These are phyloP conservation scores for Cabera pusaria DNA, from an alignment of 2,888 invertebrate species.

Conservation along the genomic window DNA sequence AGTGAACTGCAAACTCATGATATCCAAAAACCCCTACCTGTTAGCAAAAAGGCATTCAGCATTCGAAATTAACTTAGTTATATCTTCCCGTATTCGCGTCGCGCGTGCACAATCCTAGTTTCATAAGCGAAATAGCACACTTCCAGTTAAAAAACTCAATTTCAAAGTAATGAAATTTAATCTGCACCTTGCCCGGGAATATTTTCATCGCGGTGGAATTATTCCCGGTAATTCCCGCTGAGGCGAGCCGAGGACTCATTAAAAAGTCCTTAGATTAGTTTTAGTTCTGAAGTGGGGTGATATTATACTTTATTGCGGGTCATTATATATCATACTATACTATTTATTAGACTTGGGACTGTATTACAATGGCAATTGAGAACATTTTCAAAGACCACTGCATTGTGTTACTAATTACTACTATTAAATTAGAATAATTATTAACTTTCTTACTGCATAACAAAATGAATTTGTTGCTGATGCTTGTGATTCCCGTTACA, in stretches of 20 bases:
- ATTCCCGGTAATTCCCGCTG: constrained; percentile 13
- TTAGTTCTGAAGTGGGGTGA: background rate
- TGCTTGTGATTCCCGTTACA: no score
- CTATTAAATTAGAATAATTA: no score
- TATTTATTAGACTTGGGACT: no score
- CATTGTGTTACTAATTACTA: no score
- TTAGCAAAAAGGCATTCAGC: constrained; percentile 18
- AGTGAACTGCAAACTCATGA: no score
- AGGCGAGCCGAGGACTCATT: constrained; percentile 14
- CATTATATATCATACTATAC: no score
- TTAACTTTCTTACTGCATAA: no score
- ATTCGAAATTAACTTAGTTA: constrained; percentile 23
- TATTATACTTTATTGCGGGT: no score
- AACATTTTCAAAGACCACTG: no score
- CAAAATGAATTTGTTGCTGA: no score
- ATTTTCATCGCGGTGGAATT: constrained; percentile 13
- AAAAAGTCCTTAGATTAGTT: constrained; percentile 17
- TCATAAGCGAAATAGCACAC: constrained; percentile 15
- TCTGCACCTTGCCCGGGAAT: constrained; percentile 14
- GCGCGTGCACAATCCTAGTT: constrained; percentile 17
- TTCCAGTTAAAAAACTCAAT: constrained; percentile 21
- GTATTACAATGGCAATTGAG: no score
- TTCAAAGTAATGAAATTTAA: constrained; percentile 27
- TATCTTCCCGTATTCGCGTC: constrained; percentile 10
- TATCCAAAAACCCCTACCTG: no score